phyloP scores from a whole-genome alignment of 2,888 invertebrate genomes.

The Nezara viridula region DNA sequence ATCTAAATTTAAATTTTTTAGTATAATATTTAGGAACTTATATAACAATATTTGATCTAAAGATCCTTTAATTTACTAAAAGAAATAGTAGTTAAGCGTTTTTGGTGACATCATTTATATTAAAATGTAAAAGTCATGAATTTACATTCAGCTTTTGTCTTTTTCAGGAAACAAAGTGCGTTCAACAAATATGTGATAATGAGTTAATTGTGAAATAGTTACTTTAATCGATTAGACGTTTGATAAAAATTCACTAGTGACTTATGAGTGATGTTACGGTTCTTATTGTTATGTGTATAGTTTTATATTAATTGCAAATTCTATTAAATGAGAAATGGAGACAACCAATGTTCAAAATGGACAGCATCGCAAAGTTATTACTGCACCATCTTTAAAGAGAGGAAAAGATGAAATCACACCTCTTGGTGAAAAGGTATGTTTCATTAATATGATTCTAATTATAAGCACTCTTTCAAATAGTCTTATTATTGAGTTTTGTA shows the following conservation, averaged over 20 bases:
- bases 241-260: neutral
- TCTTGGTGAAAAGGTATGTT: constrained; percentile 63
- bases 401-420: constrained; percentile 80
- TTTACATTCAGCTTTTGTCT: neutral
- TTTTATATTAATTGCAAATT: constrained; percentile 7
- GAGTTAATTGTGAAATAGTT: constrained; percentile 44
- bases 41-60: neutral
- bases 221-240: neutral
- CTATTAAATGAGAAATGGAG: neutral
- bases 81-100: neutral
- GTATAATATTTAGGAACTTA: neutral
- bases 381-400: constrained; percentile 83
- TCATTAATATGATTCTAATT: neutral
- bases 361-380: constrained; percentile 73
- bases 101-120: neutral
- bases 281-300: neutral
- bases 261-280: constrained; percentile 8
- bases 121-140: neutral
- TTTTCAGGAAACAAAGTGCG: constrained; percentile 4
- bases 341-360: constrained; percentile 40
- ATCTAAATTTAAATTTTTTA: neutral
- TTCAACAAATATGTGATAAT: constrained; percentile 42
- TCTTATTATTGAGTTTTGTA: neutral
- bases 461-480: neutral
- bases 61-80: neutral